phyloP scores from a whole-genome alignment of 2,797 vertebrate species.

The Kryptopterus vitreolus region DNA sequence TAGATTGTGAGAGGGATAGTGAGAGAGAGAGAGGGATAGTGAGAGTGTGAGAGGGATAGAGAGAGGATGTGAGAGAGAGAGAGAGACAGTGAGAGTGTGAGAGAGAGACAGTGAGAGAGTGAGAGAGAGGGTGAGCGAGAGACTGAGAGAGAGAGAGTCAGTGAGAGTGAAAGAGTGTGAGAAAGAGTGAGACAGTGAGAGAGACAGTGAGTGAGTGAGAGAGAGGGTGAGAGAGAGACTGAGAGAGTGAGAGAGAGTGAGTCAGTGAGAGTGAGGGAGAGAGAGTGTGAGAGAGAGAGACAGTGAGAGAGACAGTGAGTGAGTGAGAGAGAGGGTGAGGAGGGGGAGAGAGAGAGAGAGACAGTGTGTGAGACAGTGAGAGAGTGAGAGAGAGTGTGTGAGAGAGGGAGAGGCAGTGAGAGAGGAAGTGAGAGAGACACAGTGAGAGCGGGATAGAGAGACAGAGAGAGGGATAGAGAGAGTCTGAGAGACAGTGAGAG shows the following conservation, averaged over 20 bases:
- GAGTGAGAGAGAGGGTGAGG: too few relatives aligned
- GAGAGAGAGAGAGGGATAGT: not conserved
- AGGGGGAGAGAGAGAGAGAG: slow-evolving; percentile 58
- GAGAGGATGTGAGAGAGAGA: too few relatives aligned
- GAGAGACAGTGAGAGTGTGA: slow-evolving; percentile 18
- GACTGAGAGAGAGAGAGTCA: too few relatives aligned
- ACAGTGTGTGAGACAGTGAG: not conserved
- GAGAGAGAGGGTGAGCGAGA: too few relatives aligned
- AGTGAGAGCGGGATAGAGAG: slow-evolving; percentile 18
- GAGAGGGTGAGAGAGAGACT: not conserved
- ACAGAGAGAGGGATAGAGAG: slow-evolving; percentile 50
- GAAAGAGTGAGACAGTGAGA: not conserved
- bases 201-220: too few relatives aligned
- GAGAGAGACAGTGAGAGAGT: slow-evolving; percentile 44
- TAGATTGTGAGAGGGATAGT: slow-evolving; percentile 34
- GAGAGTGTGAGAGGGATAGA: too few relatives aligned
- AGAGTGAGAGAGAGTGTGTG: too few relatives aligned
- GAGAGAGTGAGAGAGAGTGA: slow-evolving; percentile 22
- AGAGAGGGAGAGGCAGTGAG: too few relatives aligned
- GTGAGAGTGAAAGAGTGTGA: slow-evolving; percentile 58
- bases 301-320: too few relatives aligned
- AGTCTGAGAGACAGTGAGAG: too few relatives aligned
- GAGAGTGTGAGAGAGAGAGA: too few relatives aligned
- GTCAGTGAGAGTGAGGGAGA: slow-evolving; percentile 95
- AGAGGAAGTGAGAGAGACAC: too few relatives aligned